These are phyloP conservation scores for Nineta flava DNA, from an alignment of 2,888 invertebrate genomes.

Conservation along the genomic window DNA sequence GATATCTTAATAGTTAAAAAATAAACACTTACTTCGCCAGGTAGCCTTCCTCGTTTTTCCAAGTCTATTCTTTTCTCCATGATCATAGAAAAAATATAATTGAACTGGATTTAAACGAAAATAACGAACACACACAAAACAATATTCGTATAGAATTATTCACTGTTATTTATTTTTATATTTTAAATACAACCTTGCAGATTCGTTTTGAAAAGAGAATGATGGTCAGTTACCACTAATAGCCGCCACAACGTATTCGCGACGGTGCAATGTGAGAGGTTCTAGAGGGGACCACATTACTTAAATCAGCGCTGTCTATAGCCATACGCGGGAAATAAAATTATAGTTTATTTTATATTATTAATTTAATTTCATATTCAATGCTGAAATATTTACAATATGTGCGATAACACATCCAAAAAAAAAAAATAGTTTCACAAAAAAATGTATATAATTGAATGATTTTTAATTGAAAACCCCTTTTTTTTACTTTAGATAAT, in stretches of 20 bases:
- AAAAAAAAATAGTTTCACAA: too few relatives aligned
- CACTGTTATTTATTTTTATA: neutral
- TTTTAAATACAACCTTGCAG: neutral
- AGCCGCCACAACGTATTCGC: constrained; percentile 6
- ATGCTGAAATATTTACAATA: too few relatives aligned
- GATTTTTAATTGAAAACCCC: too few relatives aligned
- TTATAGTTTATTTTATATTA: neutral
- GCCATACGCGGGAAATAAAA: constrained; percentile 2
- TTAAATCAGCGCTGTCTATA: neutral
- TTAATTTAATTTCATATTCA: too few relatives aligned
- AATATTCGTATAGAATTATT: neutral
- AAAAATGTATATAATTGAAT: too few relatives aligned
- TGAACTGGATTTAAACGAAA: neutral
- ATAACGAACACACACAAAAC: neutral
- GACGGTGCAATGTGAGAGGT: constrained; percentile 3
- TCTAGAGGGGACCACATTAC: neutral
- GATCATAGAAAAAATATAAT: constrained; percentile 9
- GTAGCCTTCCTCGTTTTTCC: constrained; percentile 82
- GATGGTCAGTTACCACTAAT: constrained; percentile 2
- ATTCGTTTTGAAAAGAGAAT: constrained; percentile 1
- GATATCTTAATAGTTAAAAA: constrained; percentile 2
- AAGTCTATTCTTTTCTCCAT: constrained; percentile 95
- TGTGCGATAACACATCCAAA: too few relatives aligned
- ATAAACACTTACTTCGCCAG: constrained; percentile 64
- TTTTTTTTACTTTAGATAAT: too few relatives aligned